These are phyloP conservation scores for Hypanus sabinus DNA, from an alignment of 2,113 vertebrate genomes.

Conservation along the genomic window DNA sequence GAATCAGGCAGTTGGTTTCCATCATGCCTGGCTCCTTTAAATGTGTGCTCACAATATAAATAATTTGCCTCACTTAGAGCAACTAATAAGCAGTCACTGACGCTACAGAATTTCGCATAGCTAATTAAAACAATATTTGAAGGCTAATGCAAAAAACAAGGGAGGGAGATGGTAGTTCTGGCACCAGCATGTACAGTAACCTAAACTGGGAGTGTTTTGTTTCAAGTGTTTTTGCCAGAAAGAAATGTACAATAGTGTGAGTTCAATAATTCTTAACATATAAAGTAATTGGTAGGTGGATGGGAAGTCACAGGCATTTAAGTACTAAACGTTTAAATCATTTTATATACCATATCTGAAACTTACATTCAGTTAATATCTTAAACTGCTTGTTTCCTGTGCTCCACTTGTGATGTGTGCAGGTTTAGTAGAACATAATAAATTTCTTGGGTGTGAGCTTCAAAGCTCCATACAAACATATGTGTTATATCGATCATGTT, in stretches of 20 bases:
- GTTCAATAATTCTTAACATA: neutral
- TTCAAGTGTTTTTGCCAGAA: neutral
- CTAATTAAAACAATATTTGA: neutral
- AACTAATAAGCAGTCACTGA: neutral
- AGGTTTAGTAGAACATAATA: conserved; percentile 27
- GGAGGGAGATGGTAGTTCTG: neutral
- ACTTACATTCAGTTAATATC: neutral
- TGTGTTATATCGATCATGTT: conserved; percentile 24
- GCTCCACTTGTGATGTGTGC: neutral
- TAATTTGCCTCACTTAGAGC: neutral
- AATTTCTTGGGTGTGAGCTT: neutral
- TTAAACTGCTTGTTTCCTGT: neutral
- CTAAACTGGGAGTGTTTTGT: neutral
- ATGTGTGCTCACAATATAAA: neutral
- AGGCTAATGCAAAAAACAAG: neutral
- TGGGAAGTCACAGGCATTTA: conserved; percentile 3
- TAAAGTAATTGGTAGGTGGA: neutral
- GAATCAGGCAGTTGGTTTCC: neutral
- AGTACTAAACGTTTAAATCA: neutral
- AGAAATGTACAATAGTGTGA: neutral
- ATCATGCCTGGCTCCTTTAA: neutral
- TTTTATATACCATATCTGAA: conserved; percentile 4
- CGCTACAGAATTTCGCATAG: neutral
- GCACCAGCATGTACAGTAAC: neutral
- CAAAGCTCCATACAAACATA: conserved; percentile 21